Percentiles rank a stretch among this genome's conserved stretches.
Evolutionary conservation across 2,888 invertebrate genomes (phyloP).

Genomic region (Ferdinandea cuprea): DNA sequence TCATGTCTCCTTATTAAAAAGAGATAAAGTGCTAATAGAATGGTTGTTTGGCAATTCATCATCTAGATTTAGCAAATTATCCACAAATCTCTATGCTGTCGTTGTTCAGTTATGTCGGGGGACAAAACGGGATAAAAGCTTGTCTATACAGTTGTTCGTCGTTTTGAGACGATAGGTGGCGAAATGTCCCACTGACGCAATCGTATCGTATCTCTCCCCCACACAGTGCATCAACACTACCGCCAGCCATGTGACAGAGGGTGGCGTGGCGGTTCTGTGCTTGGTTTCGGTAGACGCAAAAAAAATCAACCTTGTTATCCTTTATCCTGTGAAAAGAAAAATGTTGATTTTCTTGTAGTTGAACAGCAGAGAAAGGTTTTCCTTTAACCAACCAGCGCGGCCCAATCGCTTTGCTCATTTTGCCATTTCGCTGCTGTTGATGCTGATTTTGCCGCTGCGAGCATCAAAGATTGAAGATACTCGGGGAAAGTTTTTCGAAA

Average conservation of each 20-base stretch:
- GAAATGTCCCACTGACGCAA: background rate
- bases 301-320: constrained; percentile 26
- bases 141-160: background rate
- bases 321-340: constrained; percentile 31
- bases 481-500: constrained; percentile 19
- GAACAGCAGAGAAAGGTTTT: constrained; percentile 10
- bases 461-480: constrained; percentile 48
- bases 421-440: constrained; percentile 13
- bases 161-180: background rate
- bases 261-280: too few relatives aligned
- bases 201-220: background rate
- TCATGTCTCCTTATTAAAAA: constrained; percentile 50
- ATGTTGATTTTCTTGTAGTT: constrained; percentile 50
- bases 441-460: constrained; percentile 11
- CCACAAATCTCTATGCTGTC: constrained; percentile 65
- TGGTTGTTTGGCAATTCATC: constrained; percentile 71
- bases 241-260: background rate
- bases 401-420: constrained; percentile 12
- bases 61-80: constrained; percentile 70
- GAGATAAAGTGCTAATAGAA: constrained; percentile 72
- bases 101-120: background rate
- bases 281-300: too few relatives aligned
- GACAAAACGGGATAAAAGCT: background rate
- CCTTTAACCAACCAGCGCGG: too few relatives aligned
- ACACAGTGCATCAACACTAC: constrained; percentile 29